Evolutionary conservation across 2,113 vertebrate species (phyloP).

Genomic region (Macquaria ambigua): DNA sequence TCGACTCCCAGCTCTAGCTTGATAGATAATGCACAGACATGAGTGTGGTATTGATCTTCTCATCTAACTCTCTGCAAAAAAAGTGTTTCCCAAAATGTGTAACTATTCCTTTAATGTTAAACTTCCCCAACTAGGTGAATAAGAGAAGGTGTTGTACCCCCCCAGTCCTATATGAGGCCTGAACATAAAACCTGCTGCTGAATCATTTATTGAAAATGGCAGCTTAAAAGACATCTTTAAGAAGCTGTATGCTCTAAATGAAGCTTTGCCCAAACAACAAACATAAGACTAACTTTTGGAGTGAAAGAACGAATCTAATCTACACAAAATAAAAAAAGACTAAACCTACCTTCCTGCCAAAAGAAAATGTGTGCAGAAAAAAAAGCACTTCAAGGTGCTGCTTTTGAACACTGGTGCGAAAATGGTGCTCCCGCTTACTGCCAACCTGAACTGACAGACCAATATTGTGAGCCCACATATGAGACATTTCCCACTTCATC

Average conservation of each 20-base stretch:
- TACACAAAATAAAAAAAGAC: neutral
- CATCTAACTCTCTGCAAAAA: too few species aligned
- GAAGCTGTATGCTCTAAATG: too few species aligned
- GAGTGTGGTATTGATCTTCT: too few species aligned
- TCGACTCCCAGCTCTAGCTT: too few species aligned
- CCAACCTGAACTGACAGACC: neutral
- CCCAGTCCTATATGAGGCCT: neutral
- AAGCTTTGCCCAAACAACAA: too few species aligned
- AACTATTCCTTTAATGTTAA: too few species aligned
- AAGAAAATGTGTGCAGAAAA: neutral
- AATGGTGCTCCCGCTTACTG: neutral
- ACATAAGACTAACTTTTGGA: neutral
- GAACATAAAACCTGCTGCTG: neutral
- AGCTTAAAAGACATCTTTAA: too few species aligned
- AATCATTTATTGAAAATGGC: too few species aligned
- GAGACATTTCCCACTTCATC: neutral
- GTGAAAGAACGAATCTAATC: neutral
- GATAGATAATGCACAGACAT: too few species aligned
- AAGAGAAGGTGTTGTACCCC: too few species aligned
- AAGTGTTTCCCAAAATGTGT: too few species aligned
- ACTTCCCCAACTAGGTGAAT: too few species aligned
- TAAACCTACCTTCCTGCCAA: neutral
- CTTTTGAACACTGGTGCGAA: neutral
- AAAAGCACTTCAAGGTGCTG: neutral
- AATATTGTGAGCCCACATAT: neutral